Conservation (phyloP, 2,797 vertebrate species). For the Urocyon cinereoargenteus region DNA sequence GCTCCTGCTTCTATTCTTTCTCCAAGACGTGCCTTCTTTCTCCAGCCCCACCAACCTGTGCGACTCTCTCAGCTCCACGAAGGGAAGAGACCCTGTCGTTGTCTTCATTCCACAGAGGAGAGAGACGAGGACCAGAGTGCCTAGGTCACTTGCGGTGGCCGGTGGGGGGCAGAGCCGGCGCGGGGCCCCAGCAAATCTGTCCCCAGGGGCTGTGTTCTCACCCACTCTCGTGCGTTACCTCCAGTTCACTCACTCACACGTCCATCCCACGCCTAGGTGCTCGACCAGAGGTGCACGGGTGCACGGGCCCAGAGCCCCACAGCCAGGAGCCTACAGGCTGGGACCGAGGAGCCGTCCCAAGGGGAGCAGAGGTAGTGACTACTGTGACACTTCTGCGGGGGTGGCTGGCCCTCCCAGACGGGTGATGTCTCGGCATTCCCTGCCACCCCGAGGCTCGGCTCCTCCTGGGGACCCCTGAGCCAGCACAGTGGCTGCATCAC, state of each 20-base stretch:
- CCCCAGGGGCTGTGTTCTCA: background rate
- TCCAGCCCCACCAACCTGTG: background rate
- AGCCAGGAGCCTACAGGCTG: background rate
- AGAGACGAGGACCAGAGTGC: background rate
- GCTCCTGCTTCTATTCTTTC: background rate
- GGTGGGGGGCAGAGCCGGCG: background rate
- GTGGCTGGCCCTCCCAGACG: rapidly evolving
- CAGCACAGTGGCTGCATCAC: background rate
- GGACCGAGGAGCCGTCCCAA: background rate
- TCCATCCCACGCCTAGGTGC: background rate
- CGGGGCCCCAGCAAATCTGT: background rate
- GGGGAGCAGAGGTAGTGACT: rapidly evolving
- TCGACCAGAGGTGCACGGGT: no score
- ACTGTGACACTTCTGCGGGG: background rate
- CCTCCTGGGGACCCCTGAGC: no score
- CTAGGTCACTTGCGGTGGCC: no score
- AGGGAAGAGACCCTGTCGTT: background rate
- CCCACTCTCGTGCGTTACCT: no score
- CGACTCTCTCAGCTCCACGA: background rate
- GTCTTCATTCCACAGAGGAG: background rate
- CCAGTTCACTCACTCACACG: background rate
- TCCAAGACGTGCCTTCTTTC: background rate
- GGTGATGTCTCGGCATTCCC: background rate
- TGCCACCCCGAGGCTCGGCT: background rate
- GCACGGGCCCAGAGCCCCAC: no score